Evolutionary conservation across 1,140 invertebrate genomes (phyloP), one percentile per base, ranked within the genome.

Genomic region (Zaprionus gabonicus): DNA sequence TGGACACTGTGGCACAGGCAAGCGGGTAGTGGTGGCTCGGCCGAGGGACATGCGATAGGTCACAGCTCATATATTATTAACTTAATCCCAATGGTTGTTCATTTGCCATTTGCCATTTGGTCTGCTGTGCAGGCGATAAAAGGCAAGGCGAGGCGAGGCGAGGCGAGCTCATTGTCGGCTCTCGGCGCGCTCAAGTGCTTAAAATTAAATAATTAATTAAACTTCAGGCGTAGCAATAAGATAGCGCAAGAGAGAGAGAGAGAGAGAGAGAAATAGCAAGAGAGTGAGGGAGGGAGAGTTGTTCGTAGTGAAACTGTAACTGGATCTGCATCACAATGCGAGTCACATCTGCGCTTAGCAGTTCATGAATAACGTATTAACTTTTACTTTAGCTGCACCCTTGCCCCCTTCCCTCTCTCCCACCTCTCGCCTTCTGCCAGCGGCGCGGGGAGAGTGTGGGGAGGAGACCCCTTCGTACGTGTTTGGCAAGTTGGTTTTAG

Each of bases 171-270:
- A 76, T 82, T 86, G 86, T 68, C 41, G 78, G 67, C 81, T 81
- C 81, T 88, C 57, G 77, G 78, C 80, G 85, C 76, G 85, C 85
- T 90, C 78, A 90, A 90, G 85, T 90, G 85, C 85, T 90, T 90
- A 90, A 90, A 90, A 90, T 90, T 90, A 90, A 90, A 90, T 90
- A 90, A 90, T 90, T 90, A 90, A 90, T 90, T 90, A 90, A 90
- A 90, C 81, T 88, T 67, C 68, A 77, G 80, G 84, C 56, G 68
- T 62, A 64, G 59, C 70, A 62, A 63, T 44, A 68, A 70, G 56
- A 56, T 56, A 63, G 63, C 55, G 59, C 38, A 28, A 68, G 58
- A 28, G 12, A 41, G 36, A 9, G 27, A 53, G 27, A 10, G 20
- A n/a, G 12, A 17, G 23, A 55, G 27, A 15, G 17, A 25, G 27